Percentiles rank a stretch among this genome's conserved stretches.
Evolutionary conservation across 2,797 vertebrate genomes (phyloP).

Genomic region (Hybognathus amarus): DNA sequence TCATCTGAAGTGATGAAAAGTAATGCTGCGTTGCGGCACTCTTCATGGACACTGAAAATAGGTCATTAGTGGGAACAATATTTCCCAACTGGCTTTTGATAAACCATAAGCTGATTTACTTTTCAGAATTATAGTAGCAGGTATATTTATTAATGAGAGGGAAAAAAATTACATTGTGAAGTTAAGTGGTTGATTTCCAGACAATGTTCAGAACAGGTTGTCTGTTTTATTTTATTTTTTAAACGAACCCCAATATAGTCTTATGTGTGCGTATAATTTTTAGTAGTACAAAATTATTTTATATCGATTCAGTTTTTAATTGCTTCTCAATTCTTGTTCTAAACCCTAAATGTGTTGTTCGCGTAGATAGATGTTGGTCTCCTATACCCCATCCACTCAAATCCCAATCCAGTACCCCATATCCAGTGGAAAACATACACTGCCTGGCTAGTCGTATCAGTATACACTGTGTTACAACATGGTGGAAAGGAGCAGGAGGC

Average conservation of each 20-base stretch:
- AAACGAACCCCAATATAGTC: neutral
- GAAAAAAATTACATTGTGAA: neutral
- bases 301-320: neutral
- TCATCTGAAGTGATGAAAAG: neutral
- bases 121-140: neutral
- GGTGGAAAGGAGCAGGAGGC: constrained; percentile 83
- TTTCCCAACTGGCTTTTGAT: constrained; percentile 9
- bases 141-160: constrained; percentile 45
- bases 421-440: constrained; percentile 71
- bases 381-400: constrained; percentile 57
- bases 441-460: constrained; percentile 75
- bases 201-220: neutral
- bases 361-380: constrained; percentile 20
- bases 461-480: constrained; percentile 92
- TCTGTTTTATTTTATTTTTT: neutral
- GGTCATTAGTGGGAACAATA: neutral
- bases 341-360: neutral
- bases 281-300: neutral
- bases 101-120: constrained; percentile 25
- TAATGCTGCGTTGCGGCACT: neutral
- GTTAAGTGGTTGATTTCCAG: neutral
- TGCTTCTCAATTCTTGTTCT: neutral
- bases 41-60: neutral
- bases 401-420: constrained; percentile 64
- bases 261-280: neutral